Evolutionary conservation across 2,113 vertebrate species (phyloP).

Genomic region (Pogona vitticeps): DNA sequence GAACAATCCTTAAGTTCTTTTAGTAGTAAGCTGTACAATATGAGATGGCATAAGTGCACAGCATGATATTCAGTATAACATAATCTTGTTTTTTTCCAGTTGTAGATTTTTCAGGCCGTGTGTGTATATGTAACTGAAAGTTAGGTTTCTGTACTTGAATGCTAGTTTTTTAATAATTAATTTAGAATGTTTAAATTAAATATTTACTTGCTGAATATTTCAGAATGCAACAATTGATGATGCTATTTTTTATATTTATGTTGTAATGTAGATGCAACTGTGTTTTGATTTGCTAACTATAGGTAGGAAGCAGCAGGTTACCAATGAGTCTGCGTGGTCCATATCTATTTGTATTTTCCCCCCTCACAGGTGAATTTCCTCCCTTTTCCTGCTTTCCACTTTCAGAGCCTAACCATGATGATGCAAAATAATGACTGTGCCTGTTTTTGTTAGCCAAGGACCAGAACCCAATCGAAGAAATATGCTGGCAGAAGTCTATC

Average conservation of each 20-base stretch:
- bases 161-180: too few species aligned
- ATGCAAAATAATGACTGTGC: background rate
- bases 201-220: background rate
- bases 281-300: too few species aligned
- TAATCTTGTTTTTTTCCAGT: background rate
- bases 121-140: background rate
- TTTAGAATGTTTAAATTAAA: background rate
- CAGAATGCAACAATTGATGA: background rate
- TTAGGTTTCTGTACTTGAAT: background rate
- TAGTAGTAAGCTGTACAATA: background rate
- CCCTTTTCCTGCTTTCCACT: too few species aligned
- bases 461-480: too few species aligned
- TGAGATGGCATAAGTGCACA: background rate
- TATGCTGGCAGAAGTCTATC: too few species aligned
- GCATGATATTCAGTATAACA: background rate
- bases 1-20: background rate
- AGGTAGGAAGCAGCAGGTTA: background rate
- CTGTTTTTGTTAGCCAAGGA: too few species aligned
- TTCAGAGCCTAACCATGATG: background rate
- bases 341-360: background rate
- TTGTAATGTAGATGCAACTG: background rate
- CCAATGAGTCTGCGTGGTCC: background rate
- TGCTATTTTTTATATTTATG: background rate
- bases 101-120: background rate
- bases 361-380: background rate